Evolutionary conservation across 2,888 invertebrate species (phyloP), one percentile per base, ranked within the genome.

Genomic region (Iphiclides podalirius): DNA sequence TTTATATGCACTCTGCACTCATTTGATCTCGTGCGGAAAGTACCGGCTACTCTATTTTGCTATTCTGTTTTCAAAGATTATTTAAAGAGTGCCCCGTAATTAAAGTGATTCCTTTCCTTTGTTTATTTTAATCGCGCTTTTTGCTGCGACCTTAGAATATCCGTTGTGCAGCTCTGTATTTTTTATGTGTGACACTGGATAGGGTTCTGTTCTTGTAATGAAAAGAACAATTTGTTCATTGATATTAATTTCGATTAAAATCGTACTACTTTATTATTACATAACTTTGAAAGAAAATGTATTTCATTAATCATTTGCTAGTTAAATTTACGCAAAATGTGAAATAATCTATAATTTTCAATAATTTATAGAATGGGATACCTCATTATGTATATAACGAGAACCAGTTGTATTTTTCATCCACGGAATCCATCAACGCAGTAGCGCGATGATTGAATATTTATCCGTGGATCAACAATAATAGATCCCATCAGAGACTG

Each of bases 1-100:
- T 87, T 77, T 81, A 84, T 85, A 84, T 88, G 86, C 88, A 84
- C 86, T 88, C 86, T 88, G 88, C 85, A 87, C 86, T 86, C 79
- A 78, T 78, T 83, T 69, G 78, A 80, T 79, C 70, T 78, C 67
- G 69, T 69, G 72, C 69, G 68, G 70, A 75, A 70, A 74, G 74
- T 62, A 71, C 70, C 59, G 11, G 70, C 70, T 72, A 66, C 70
- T 76, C 67, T 79, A 75, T 75, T 75, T 79, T 73, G 75, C 75
- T 79, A 75, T 70, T 79, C 72, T 79, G 66, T 76, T 72, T 78
- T 75, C 75, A 66, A 70, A 75, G 76, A 80, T 79, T 78, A 79
- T 75, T 70, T 72, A 72, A 75, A 72, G 70, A 51, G 78, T 63
- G 71, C 75, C 72, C 76, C 79, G 79, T 81, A 83, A 84, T 83